Base-by-base conservation (phyloP, 2,888 invertebrate species). In the Synanthedon vespiformis region DNA sequence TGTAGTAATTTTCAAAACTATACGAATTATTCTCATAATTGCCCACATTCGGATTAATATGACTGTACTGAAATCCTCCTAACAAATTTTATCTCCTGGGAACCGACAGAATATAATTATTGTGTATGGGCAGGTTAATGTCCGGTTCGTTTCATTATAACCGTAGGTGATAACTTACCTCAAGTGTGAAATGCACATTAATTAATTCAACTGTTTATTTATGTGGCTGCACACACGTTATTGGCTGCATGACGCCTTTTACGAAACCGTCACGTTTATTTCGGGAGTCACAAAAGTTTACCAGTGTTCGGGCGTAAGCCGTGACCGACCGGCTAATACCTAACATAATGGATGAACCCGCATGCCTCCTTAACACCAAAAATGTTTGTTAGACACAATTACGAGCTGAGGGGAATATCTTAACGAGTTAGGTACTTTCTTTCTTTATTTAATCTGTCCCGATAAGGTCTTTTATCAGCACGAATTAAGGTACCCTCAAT, bases 231-330 rank as follows among this genome's bases (percentile, higher is more conserved):
- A 71, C 61, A 65, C 60, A 68, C 64, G 72, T 69, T 70, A 72
- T 67, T 64, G 68, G 65, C 58, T 65, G 68, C 72, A 64, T 75
- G 77, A 75, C 76, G 78, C 70, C 69, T 77, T 78, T 76, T 72
- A 70, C 68, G 64, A 77, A 76, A 77, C 74, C 64, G 72, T 80
- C 80, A 77, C 65, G 72, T 76, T 80, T 85, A 84, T 83, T 84
- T 83, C 62, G 67, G 74, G 76, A 72, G 65, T 54, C 62, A 63
- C 65, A 68, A 65, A 14, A 48, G 34, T 34, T 34, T 34, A 34
- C 34, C 48, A 16, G 11, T 16, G 16, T 12, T 6, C 16, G 48
- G 48, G 16, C 48, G 16, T 48, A 4, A 48, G 13, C 3, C 16
- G 62, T 57, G 58, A 60, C 57, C 57, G 59, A 57, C 52, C 34